Evolutionary conservation across 37 sponge, comb jelly and placozoan species (phyloP).

Genomic region (Cliona cf. orientalis): DNA sequence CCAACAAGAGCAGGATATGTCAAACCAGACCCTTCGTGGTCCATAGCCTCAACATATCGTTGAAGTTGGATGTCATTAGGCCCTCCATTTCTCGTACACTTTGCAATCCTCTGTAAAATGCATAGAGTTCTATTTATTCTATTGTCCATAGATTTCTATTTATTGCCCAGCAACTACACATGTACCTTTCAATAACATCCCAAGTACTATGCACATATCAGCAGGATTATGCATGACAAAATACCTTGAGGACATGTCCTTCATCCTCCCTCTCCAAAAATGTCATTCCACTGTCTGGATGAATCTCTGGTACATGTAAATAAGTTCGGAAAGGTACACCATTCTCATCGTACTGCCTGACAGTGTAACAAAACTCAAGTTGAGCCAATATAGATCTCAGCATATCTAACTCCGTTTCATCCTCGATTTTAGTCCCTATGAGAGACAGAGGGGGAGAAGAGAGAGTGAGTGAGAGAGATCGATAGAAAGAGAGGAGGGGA

Average conservation of each 20-base stretch:
- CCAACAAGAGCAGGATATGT: conserved; percentile 22
- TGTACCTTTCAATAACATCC: too few species aligned
- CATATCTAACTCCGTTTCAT: neutral
- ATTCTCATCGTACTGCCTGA: conserved; percentile 15
- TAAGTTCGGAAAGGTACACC: conserved; percentile 35
- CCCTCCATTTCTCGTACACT: conserved; percentile 10
- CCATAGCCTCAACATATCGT: conserved; percentile 13
- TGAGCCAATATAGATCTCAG: conserved; percentile 38
- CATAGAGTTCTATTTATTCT: too few species aligned
- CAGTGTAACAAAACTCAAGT: conserved; percentile 18
- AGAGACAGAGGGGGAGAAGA: too few species aligned
- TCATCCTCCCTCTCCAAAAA: conserved; percentile 23
- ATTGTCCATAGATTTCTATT: too few species aligned
- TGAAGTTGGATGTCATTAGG: conserved; percentile 2
- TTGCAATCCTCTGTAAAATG: conserved; percentile 6
- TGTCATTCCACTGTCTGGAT: conserved; percentile 4
- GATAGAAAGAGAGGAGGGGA: too few species aligned
- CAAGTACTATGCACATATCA: too few species aligned
- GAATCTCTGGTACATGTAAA: conserved; percentile 32
- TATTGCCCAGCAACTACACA: too few species aligned
- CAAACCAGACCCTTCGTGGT: conserved; percentile 2
- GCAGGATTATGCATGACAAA: too few species aligned
- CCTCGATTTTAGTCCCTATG: too few species aligned
- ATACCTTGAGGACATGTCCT: conserved; percentile 32
- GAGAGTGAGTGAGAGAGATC: too few species aligned